Evolutionary conservation across 2,888 invertebrate species (phyloP).

Genomic region (Halictus quadricinctus): DNA sequence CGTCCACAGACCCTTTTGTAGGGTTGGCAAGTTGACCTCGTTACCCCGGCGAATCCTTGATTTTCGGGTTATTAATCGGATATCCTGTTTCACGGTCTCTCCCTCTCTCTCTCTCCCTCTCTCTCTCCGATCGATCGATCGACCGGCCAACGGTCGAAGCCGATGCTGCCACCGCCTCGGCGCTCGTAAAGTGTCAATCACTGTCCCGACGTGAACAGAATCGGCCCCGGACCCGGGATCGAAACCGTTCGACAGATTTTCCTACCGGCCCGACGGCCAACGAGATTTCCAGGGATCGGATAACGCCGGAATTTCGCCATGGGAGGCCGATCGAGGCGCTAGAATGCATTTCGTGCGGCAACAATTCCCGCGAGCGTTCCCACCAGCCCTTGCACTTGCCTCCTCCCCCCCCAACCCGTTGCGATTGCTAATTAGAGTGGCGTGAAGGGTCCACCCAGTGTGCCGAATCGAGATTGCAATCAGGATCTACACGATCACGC

Average conservation of each 20-base stretch:
- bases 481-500: conserved; percentile 45
- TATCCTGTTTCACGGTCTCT: background rate
- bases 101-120: background rate
- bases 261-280: conserved; percentile 9
- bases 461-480: conserved; percentile 46
- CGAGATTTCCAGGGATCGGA: conserved; percentile 43
- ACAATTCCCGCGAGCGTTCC: conserved; percentile 60
- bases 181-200: conserved; percentile 51
- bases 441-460: conserved; percentile 57
- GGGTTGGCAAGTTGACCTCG: background rate
- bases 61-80: conserved; percentile 41
- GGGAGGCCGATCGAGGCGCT: conserved; percentile 34
- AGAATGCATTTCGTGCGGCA: conserved; percentile 54
- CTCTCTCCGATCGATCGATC: conserved; percentile 22
- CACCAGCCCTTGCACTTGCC: conserved; percentile 42
- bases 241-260: conserved; percentile 49
- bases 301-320: conserved; percentile 54
- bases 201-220: conserved; percentile 48
- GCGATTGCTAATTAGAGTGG: conserved; percentile 63
- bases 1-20: background rate
- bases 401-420: background rate
- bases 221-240: conserved; percentile 10
- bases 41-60: conserved; percentile 12
- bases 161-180: background rate
- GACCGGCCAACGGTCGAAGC: background rate